A percentile compares a stretch with the other conserved stretches of the same genome.
Evolutionary conservation across 1,140 invertebrate genomes (phyloP).

Genomic region (Drosophila leontia): DNA sequence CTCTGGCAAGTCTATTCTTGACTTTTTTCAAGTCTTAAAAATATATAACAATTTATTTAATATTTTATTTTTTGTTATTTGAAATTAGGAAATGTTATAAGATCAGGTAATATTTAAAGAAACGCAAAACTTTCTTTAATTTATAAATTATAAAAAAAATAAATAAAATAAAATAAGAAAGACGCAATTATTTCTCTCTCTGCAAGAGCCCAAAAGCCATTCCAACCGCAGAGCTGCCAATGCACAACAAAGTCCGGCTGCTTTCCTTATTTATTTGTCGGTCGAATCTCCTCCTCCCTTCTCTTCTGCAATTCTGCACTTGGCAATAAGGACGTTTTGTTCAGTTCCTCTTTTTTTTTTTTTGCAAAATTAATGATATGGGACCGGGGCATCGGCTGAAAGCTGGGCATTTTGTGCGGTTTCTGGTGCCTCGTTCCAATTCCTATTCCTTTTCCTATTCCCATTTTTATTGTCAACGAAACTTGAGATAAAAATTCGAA

Average conservation of each 20-base stretch:
- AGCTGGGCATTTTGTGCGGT: constrained; percentile 34
- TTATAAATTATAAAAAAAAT: too few species aligned
- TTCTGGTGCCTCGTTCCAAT: constrained; percentile 34
- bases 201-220: constrained; percentile 22
- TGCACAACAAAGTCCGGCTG: constrained; percentile 71
- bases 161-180: neutral
- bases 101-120: too few species aligned
- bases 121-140: too few species aligned
- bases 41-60: too few species aligned
- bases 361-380: constrained; percentile 78
- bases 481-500: constrained; percentile 63
- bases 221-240: constrained; percentile 61
- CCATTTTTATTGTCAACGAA: constrained; percentile 78
- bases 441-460: constrained; percentile 67
- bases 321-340: constrained; percentile 66
- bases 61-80: too few species aligned
- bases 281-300: constrained; percentile 19
- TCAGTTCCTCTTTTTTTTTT: constrained; percentile 34
- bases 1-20: too few species aligned
- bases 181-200: neutral
- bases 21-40: too few species aligned
- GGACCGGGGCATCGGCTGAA: constrained; percentile 16
- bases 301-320: constrained; percentile 54
- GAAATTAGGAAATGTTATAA: too few species aligned
- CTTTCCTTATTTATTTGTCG: constrained; percentile 73